These are phyloP conservation scores for Ctenodactylus gundi DNA, from an alignment of 2,113 vertebrate species.

Conservation along the genomic window DNA sequence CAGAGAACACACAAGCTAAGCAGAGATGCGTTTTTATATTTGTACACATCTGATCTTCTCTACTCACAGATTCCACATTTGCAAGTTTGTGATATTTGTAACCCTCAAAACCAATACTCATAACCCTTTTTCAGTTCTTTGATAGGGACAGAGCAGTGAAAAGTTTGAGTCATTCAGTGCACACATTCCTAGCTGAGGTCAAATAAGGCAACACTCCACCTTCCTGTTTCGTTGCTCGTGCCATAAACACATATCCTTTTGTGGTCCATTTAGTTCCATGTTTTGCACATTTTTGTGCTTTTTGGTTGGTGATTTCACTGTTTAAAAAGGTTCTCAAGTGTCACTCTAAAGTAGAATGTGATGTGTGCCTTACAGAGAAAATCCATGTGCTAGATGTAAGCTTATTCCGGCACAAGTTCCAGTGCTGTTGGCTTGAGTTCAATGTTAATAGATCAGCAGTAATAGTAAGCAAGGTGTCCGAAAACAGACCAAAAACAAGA, in stretches of 20 bases:
- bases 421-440: background rate
- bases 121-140: background rate
- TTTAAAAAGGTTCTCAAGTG: background rate
- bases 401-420: background rate
- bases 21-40: background rate
- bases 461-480: background rate
- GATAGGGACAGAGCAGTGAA: background rate
- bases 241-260: background rate
- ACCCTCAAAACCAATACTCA: background rate
- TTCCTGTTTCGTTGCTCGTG: background rate
- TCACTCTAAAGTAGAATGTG: background rate
- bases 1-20: background rate
- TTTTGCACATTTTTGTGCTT: background rate
- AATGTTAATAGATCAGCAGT: background rate
- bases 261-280: background rate
- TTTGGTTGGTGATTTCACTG: background rate
- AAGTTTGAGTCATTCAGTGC: background rate
- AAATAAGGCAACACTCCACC: background rate
- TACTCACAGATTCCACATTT: constrained; percentile 16
- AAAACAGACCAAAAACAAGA: background rate
- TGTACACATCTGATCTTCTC: background rate
- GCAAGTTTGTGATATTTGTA: background rate
- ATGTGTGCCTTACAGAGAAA: background rate
- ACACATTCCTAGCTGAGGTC: background rate
- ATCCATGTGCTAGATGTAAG: background rate